Evolutionary conservation across 2,113 vertebrate species (phyloP).

Genomic region (Callionymus lyra): DNA sequence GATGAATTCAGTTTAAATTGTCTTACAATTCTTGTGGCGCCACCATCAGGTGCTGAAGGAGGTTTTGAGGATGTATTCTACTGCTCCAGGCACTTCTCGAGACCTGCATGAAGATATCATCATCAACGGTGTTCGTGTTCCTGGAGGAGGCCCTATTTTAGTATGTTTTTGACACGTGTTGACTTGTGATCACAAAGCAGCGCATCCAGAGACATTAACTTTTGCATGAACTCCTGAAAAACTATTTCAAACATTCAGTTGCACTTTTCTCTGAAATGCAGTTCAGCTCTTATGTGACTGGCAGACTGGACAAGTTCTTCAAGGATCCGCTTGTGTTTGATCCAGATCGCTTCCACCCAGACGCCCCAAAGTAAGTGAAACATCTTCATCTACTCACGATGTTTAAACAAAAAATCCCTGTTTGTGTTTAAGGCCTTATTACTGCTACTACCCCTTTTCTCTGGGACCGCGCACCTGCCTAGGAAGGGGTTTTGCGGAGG

Average conservation of each 20-base stretch:
- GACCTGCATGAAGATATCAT: conserved; percentile 60
- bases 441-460: conserved; percentile 79
- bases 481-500: conserved; percentile 82
- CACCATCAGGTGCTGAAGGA: conserved; percentile 80
- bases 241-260: not conserved
- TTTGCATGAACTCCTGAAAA: too few species aligned
- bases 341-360: conserved; percentile 81
- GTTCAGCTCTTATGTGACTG: conserved; percentile 72
- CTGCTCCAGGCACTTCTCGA: conserved; percentile 67
- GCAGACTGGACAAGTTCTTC: conserved; percentile 81
- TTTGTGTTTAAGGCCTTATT: conserved; percentile 58
- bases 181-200: too few species aligned
- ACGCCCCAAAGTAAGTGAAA: conserved; percentile 76
- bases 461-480: conserved; percentile 84
- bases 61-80: conserved; percentile 77
- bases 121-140: conserved; percentile 68
- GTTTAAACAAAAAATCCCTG: conserved; percentile 1
- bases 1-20: not conserved
- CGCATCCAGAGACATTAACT: not conserved
- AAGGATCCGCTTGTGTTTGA: conserved; percentile 81
- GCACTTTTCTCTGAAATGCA: conserved; percentile 29
- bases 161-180: conserved; percentile 46
- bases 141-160: conserved; percentile 23
- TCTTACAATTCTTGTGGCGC: too few species aligned
- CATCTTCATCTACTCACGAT: too few species aligned